Evolutionary conservation across 2,797 vertebrate genomes (phyloP), one percentile per base, ranked within the genome.

Genomic region (Melanotaenia trifasciata): DNA sequence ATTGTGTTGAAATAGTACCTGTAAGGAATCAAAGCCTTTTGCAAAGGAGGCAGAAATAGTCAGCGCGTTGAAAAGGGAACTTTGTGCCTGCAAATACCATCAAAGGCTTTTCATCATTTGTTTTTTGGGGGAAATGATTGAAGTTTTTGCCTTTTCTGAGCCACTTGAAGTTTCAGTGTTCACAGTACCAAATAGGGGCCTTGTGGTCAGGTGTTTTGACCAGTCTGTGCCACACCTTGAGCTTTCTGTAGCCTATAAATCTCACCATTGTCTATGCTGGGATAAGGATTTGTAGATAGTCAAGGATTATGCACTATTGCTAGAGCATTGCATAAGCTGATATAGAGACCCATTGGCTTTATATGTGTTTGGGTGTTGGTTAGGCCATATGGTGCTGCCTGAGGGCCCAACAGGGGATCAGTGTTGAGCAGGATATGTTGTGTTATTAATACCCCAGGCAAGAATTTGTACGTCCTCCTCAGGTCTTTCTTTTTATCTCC

Each of bases 381-480:
- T 67, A 54, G 78, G 79, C 91, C 90, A 91, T 92, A 91, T 93
- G 92, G 81, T 74, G 82, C 67, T 45, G 79, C 80, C 79, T 40
- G 45, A 45, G 75, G 78, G 59, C 84, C 70, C 83, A 75, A 84
- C 84, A 74, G 87, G 86, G 86, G 87, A 91, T 85, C 86, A 78
- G 67, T 57, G 80, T 83, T 78, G 76, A 92, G 87, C 89, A 91
- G 91, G 89, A 93, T 88, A 83, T 61, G 61, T 67, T 70, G 69
- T 70, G 87, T 88, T 92, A 91, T 93, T 93, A 93, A 90, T 89
- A 90, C 89, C 84, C 16, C 70, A 85, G 80, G 79, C 85, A 82
- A 58, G 82, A 75, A 78, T 60, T 69, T 65, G 57, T 69, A 51
- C 22, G 24, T 78, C 70, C 54, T 64, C 75, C 70, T 69, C 18